Evolutionary conservation across 2,888 invertebrate species (phyloP).

Genomic region (Chrysolina oricalcia): DNA sequence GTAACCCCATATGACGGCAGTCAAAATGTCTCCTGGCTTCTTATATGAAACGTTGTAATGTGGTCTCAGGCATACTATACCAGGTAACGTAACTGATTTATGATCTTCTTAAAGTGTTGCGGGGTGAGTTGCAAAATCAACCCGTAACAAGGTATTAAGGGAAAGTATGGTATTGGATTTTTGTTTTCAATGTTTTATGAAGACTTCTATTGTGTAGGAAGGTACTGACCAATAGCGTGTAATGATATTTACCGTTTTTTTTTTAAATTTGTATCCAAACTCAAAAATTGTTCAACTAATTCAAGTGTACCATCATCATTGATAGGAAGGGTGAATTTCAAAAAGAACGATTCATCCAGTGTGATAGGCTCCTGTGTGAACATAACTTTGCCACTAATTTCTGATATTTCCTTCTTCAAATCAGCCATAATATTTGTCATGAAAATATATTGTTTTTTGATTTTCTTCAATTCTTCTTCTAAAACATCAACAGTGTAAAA

Average conservation of each 20-base stretch:
- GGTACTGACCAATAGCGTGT: neutral
- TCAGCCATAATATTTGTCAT: neutral
- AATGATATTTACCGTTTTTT: neutral
- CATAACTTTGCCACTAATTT: neutral
- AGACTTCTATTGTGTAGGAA: neutral
- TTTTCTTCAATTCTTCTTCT: neutral
- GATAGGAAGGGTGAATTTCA: neutral
- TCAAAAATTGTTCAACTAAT: neutral
- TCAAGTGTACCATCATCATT: neutral
- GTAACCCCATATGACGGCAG: too few relatives aligned
- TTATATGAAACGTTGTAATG: too few relatives aligned
- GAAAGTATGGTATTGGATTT: too few relatives aligned
- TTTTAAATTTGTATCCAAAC: neutral
- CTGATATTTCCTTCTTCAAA: neutral
- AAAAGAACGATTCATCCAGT: neutral
- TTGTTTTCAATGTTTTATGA: too few relatives aligned
- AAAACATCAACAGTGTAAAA: neutral
- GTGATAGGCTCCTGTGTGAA: neutral
- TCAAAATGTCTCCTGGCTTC: too few relatives aligned
- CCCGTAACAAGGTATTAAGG: too few relatives aligned
- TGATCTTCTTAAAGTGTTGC: too few relatives aligned
- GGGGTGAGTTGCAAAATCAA: too few relatives aligned
- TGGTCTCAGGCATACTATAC: too few relatives aligned
- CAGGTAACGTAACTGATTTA: too few relatives aligned
- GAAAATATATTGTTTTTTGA: neutral